These are phyloP conservation scores for Hyaena hyaena DNA, from an alignment of 2,113 vertebrate genomes.

Conservation along the genomic window DNA sequence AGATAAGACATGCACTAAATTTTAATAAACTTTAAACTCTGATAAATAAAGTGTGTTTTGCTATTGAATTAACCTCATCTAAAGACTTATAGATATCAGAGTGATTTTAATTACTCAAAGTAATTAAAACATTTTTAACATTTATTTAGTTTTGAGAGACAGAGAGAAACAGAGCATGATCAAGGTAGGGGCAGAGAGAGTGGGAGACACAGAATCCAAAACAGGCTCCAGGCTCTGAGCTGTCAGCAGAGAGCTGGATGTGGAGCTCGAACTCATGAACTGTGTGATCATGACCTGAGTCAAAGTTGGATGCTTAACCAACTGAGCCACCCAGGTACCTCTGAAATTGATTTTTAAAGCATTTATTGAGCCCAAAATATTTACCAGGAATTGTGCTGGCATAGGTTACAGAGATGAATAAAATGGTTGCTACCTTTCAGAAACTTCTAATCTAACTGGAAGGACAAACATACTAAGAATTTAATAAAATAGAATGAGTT, in stretches of 20 bases:
- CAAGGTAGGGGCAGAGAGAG: background rate
- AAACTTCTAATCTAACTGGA: background rate
- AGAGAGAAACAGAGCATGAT: background rate
- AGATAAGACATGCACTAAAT: background rate
- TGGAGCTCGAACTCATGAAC: background rate
- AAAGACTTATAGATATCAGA: background rate
- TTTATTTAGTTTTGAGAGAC: background rate
- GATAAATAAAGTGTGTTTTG: background rate
- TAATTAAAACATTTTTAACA: background rate
- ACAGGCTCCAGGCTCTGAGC: background rate
- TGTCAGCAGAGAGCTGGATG: background rate
- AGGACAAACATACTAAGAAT: background rate
- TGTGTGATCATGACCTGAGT: background rate
- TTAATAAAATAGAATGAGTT: background rate
- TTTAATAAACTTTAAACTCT: conserved; percentile 38
- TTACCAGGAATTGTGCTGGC: background rate
- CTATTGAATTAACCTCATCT: background rate
- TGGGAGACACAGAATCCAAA: background rate
- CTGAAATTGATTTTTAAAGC: background rate
- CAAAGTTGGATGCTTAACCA: background rate
- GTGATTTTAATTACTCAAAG: background rate
- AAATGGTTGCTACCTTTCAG: background rate
- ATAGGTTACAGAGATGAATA: background rate
- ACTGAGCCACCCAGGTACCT: background rate
- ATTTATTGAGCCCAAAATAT: background rate